phyloP scores from a whole-genome alignment of 2,888 invertebrate genomes.

The Idaea aversata region DNA sequence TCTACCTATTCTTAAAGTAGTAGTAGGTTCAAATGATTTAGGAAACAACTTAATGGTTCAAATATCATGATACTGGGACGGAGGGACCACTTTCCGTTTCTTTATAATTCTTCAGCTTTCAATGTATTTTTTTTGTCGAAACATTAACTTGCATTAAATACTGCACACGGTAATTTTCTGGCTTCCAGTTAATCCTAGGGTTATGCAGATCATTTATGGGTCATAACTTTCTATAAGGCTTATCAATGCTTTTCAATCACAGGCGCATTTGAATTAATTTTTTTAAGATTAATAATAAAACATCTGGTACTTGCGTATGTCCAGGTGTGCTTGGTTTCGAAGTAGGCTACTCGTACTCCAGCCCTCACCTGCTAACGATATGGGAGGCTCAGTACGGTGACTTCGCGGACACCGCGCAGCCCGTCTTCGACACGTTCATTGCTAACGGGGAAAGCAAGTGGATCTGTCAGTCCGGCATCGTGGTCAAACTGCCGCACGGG shows the following conservation, averaged over 20 bases:
- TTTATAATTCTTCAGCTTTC: too few relatives aligned
- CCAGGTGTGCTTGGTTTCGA: conserved; percentile 85
- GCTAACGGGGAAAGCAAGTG: conserved; percentile 89
- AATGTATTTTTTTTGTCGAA: too few relatives aligned
- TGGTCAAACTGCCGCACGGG: conserved; percentile 90
- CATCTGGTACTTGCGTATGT: background rate
- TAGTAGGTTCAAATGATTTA: too few relatives aligned
- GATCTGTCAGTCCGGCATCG: conserved; percentile 89
- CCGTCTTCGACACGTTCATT: conserved; percentile 83
- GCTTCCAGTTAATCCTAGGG: too few relatives aligned
- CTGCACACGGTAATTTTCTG: background rate
- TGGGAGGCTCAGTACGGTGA: conserved; percentile 96
- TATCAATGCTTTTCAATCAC: background rate
- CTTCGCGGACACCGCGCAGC: conserved; percentile 86
- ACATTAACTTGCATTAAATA: too few relatives aligned
- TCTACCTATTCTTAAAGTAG: background rate
- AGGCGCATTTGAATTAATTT: background rate
- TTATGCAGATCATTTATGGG: too few relatives aligned
- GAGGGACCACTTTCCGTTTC: too few relatives aligned
- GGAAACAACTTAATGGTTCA: too few relatives aligned
- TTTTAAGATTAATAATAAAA: background rate
- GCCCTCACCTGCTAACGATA: conserved; percentile 85
- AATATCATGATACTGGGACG: too few relatives aligned
- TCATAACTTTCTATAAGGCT: background rate
- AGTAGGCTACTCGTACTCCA: conserved; percentile 89